These are phyloP conservation scores for Actinia equina DNA, from an alignment of 64 coral and sea anemone species.

Conservation along the genomic window DNA sequence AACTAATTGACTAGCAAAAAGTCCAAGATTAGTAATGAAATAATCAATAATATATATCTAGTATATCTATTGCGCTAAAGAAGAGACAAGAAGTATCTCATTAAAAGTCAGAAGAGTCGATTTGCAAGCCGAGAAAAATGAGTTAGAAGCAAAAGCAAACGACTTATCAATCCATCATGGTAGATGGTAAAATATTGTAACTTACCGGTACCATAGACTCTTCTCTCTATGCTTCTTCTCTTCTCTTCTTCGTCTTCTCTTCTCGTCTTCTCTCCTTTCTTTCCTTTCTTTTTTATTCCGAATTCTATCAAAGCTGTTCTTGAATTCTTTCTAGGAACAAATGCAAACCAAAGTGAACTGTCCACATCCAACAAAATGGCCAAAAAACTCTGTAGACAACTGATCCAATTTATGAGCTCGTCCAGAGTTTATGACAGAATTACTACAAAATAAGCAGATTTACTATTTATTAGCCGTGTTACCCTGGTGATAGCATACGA, in stretches of 20 bases:
- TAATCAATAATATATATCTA: too few species aligned
- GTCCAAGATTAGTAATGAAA: too few species aligned
- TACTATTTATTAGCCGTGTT: not conserved
- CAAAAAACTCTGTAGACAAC: slow-evolving; percentile 75
- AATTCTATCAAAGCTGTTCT: not conserved
- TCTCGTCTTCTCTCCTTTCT: not conserved
- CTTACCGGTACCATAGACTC: too few species aligned
- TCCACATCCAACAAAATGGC: slow-evolving; percentile 78
- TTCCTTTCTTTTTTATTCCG: not conserved
- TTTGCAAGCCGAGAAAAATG: too few species aligned
- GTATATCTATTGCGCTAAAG: too few species aligned
- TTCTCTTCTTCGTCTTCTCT: not conserved
- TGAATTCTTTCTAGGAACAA: slow-evolving; percentile 68
- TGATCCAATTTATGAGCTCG: slow-evolving; percentile 92
- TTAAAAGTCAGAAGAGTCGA: too few species aligned
- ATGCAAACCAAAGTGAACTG: slow-evolving; percentile 89
- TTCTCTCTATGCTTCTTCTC: too few species aligned
- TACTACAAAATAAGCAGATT: not conserved
- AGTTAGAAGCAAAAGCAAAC: too few species aligned
- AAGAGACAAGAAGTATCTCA: too few species aligned
- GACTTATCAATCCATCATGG: too few species aligned
- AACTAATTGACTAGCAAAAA: too few species aligned
- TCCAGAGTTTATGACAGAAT: slow-evolving; percentile 90
- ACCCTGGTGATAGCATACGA: not conserved
- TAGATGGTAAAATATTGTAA: too few species aligned